phyloP scores from a whole-genome alignment of 2,888 invertebrate species.

The Carabus problematicus region DNA sequence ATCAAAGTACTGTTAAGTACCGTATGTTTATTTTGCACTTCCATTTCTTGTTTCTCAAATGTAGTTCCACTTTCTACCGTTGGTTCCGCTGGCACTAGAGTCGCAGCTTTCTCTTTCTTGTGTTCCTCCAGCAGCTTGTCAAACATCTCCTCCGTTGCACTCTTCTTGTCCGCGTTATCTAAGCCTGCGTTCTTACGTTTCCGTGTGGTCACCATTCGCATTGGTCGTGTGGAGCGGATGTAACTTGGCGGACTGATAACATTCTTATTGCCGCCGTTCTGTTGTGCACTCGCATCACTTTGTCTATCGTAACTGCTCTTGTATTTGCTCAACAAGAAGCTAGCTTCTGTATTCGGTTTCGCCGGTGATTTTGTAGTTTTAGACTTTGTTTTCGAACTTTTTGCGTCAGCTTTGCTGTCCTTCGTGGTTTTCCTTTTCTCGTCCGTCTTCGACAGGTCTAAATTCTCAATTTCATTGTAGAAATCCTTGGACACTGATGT shows the following conservation, averaged over 20 bases:
- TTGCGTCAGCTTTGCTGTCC: constrained; percentile 1
- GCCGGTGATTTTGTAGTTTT: neutral
- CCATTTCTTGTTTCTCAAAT: neutral
- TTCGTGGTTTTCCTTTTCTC: neutral
- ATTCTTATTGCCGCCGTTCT: constrained; percentile 8
- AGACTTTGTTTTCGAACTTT: constrained; percentile 1
- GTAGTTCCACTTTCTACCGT: neutral
- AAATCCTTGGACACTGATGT: neutral
- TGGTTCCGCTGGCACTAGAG: neutral
- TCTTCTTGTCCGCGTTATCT: constrained; percentile 20
- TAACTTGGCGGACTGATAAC: constrained; percentile 20
- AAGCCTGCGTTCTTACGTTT: constrained; percentile 22
- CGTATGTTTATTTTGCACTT: too few species aligned
- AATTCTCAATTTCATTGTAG: neutral
- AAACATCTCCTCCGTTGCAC: constrained; percentile 27
- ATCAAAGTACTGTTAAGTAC: too few species aligned
- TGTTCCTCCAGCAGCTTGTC: constrained; percentile 32
- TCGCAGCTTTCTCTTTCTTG: constrained; percentile 12
- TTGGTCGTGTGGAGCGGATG: constrained; percentile 31
- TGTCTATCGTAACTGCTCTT: constrained; percentile 27
- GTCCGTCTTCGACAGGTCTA: constrained; percentile 5
- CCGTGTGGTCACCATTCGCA: constrained; percentile 30
- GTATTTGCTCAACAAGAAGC: constrained; percentile 30
- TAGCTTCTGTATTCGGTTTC: constrained; percentile 20
- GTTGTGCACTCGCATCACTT: constrained; percentile 9